Evolutionary conservation across 2,888 invertebrate genomes (phyloP).

Genomic region (Priapulus caudatus): DNA sequence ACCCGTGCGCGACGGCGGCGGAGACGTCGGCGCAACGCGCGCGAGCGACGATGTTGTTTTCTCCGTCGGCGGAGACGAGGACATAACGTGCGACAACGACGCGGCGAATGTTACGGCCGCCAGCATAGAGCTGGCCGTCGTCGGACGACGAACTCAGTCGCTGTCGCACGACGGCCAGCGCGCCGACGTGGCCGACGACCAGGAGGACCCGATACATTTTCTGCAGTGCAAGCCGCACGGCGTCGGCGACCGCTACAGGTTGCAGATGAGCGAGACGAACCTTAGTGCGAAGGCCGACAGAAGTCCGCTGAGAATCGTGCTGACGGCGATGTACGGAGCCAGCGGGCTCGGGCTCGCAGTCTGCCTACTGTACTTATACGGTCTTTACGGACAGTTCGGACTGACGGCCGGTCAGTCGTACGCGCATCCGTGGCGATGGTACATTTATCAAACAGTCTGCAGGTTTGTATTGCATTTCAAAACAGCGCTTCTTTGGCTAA

Average conservation of each 20-base stretch:
- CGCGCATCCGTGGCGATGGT: constrained; percentile 46
- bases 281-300: constrained; percentile 20
- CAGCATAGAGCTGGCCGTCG: background rate
- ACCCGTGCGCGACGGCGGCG: constrained; percentile 9
- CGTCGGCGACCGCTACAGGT: constrained; percentile 42
- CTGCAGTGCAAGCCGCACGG: constrained; percentile 45
- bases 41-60: no score
- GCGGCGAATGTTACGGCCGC: background rate
- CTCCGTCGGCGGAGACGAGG: no score
- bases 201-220: constrained; percentile 41
- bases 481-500: no score
- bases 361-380: constrained; percentile 43
- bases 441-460: constrained; percentile 45
- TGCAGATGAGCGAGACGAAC: constrained; percentile 23
- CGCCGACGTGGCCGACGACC: constrained; percentile 21
- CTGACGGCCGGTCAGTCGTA: no score
- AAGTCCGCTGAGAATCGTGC: constrained; percentile 42
- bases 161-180: constrained; percentile 27
- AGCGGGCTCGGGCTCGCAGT: constrained; percentile 45
- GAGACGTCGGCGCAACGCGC: background rate
- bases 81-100: constrained; percentile 1
- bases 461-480: no score
- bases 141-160: no score
- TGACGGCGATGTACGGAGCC: constrained; percentile 45
- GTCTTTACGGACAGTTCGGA: constrained; percentile 46